Conservation (phyloP, 2,888 invertebrate genomes). For the Alsophila aescularia region DNA sequence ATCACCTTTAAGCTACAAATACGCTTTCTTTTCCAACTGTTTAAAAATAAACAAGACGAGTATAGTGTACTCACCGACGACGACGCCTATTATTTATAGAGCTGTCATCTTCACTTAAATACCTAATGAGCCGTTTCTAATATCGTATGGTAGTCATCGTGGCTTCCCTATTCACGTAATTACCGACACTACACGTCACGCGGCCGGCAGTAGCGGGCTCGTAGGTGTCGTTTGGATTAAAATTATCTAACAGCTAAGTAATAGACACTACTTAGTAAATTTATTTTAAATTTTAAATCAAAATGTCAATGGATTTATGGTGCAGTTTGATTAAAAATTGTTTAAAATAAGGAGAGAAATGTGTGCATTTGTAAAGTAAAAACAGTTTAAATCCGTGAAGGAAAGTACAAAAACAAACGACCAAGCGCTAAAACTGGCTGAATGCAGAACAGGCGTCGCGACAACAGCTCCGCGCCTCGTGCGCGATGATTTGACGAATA, state of each 20-base stretch:
- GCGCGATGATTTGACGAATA: slow-evolving; percentile 60
- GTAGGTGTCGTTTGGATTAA: slow-evolving; percentile 26
- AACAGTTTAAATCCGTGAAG: neutral
- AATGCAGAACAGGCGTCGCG: neutral
- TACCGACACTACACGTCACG: slow-evolving; percentile 55
- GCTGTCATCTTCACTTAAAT: slow-evolving; percentile 79
- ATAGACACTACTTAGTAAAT: slow-evolving; percentile 11
- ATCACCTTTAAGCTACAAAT: slow-evolving; percentile 59
- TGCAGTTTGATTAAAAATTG: neutral
- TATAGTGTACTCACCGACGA: slow-evolving; percentile 59
- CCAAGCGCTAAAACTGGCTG: neutral
- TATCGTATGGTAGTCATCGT: slow-evolving; percentile 72
- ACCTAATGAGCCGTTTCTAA: slow-evolving; percentile 81
- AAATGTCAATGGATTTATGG: neutral
- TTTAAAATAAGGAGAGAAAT: neutral
- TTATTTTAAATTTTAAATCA: too few species aligned
- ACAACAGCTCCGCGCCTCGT: neutral
- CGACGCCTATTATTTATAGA: slow-evolving; percentile 72
- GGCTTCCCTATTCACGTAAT: slow-evolving; percentile 71
- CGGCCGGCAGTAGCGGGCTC: slow-evolving; percentile 31
- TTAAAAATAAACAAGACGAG: slow-evolving; percentile 61
- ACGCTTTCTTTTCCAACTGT: slow-evolving; percentile 58
- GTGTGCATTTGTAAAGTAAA: neutral
- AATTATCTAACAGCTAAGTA: slow-evolving; percentile 25
- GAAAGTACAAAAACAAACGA: neutral